phyloP scores from a whole-genome alignment of 2,888 invertebrate species.

The Sylvicola fuscatus region DNA sequence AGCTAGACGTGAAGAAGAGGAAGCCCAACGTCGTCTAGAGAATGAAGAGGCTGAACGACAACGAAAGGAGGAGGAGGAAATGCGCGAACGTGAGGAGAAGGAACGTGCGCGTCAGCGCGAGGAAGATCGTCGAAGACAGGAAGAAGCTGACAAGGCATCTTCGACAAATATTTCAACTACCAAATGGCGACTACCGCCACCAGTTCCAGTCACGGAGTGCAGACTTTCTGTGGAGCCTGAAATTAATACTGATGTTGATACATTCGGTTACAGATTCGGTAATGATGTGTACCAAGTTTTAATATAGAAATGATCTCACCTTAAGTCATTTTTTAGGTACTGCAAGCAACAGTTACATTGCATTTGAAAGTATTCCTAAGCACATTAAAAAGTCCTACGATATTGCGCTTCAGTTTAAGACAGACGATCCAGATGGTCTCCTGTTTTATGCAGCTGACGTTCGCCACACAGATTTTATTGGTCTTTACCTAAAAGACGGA shows the following conservation, averaged over 20 bases:
- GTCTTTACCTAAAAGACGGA: slow-evolving; percentile 54
- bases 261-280: slow-evolving; percentile 20
- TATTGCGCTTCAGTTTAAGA: slow-evolving; percentile 56
- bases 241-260: slow-evolving; percentile 19
- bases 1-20: slow-evolving; percentile 5
- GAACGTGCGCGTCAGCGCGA: neutral
- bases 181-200: slow-evolving; percentile 12
- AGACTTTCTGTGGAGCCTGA: slow-evolving; percentile 20
- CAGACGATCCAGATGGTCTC: slow-evolving; percentile 49
- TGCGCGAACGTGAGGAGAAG: slow-evolving; percentile 1
- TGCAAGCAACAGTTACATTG: slow-evolving; percentile 46
- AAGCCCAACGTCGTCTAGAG: slow-evolving; percentile 10
- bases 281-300: slow-evolving; percentile 37
- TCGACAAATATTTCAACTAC: slow-evolving; percentile 4
- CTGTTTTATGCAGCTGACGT: slow-evolving; percentile 60
- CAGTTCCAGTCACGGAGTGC: slow-evolving; percentile 12
- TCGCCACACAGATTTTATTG: slow-evolving; percentile 44
- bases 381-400: slow-evolving; percentile 48
- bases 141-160: neutral
- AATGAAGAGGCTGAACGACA: neutral
- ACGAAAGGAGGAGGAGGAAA: slow-evolving; percentile 1
- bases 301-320: too few species aligned
- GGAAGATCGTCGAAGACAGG: neutral
- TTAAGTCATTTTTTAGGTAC: slow-evolving; percentile 36
- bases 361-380: slow-evolving; percentile 40